phyloP scores from a whole-genome alignment of 1,140 invertebrate species.

The Cephus cinctus region DNA sequence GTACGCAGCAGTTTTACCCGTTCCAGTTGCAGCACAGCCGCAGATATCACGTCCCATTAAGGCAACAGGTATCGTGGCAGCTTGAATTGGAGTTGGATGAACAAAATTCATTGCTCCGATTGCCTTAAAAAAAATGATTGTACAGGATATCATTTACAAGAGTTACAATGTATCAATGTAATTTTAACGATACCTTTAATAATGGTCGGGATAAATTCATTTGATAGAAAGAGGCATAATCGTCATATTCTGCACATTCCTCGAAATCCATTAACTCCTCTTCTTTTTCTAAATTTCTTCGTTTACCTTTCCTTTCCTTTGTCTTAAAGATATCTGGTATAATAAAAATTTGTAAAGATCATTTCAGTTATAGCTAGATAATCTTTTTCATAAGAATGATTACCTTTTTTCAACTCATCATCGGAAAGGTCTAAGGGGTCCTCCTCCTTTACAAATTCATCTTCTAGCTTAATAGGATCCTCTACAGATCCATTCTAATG shows the following conservation, averaged over 20 bases:
- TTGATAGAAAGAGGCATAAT: conserved; percentile 80
- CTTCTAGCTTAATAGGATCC: conserved; percentile 17
- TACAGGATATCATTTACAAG: conserved; percentile 10
- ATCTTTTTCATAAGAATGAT: conserved; percentile 53
- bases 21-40: conserved; percentile 96
- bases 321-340: conserved; percentile 43
- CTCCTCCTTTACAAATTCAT: conserved; percentile 38
- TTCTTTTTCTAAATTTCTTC: conserved; percentile 43
- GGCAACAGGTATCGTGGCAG: conserved; percentile 91
- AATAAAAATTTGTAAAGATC: conserved; percentile 7
- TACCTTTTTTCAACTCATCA: conserved; percentile 71
- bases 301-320: conserved; percentile 36
- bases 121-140: conserved; percentile 59
- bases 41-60: conserved; percentile 87
- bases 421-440: conserved; percentile 59
- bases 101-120: conserved; percentile 84
- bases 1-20: conserved; percentile 97
- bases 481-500: no score
- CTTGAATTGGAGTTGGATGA: conserved; percentile 95
- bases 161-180: background rate
- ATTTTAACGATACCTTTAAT: conserved; percentile 65
- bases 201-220: conserved; percentile 91
- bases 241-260: conserved; percentile 69
- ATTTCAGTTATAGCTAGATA: conserved; percentile 29
- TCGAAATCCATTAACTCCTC: conserved; percentile 70